Evolutionary conservation across 1,140 invertebrate species (phyloP), one percentile per base, ranked within the genome.

Genomic region (Drosophila mojavensis): DNA sequence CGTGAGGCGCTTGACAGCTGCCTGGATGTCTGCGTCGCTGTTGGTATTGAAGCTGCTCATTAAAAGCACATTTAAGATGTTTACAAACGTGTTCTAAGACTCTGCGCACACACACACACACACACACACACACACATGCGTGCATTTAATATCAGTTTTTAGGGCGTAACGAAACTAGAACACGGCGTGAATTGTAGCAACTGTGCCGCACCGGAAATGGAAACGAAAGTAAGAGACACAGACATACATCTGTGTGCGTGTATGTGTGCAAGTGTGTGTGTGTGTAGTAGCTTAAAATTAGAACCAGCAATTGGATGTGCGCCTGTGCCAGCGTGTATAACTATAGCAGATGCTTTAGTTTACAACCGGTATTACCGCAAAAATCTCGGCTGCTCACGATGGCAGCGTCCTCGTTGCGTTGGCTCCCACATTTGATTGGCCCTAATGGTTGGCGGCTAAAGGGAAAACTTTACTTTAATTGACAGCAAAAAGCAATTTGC

Each of bases 51-150:
- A 78, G 71, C 78, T 84, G 78, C 80, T 88, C 84, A 89, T 89
- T 89, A 89, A 89, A 89, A 89, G 85, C 78, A 89, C 84, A 89
- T 89, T 89, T 89, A 84, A 89, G 84, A 89, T 89, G 84, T 89
- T 89, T 89, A 89, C 84, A 89, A 89, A 89, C 84, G 84, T 89
- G 81, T 89, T 84, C 65, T 63, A 60, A 89, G 80, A 89, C 80
- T 28, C 61, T 71, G 64, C 79, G 77, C 70, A 86, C 67, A 64
- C 62, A 62, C 45, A 65, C 81, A 45, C 54, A 24, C 20, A 64
- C 36, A 63, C 47, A 36, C 11, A 4, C 9, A 43, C 53, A 70
- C 62, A 33, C 33, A 9, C 33, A 33, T 30, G 33, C 33, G 33
- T 33, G 53, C 54, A 78, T 51, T 86, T 28, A 33, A 55, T 62